Base-by-base conservation (phyloP, 2,888 invertebrate species). In the Trachelus iudaicus region DNA sequence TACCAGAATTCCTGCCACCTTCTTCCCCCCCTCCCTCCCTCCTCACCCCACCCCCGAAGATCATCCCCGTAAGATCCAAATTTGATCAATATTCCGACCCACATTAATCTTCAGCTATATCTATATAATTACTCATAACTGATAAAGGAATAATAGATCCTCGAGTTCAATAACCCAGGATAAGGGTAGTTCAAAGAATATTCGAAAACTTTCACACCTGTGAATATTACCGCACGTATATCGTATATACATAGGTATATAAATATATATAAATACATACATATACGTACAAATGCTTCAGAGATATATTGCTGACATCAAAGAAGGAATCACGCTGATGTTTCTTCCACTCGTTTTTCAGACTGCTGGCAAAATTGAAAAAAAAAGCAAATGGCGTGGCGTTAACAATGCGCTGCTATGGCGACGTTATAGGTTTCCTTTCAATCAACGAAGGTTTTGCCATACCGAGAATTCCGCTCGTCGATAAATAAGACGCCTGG, bases 401-500 rank as follows among this genome's bases (percentile, higher is more conserved):
- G 56, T 56, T 56, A 56, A 56, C 56, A 56, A 56, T 56, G 56
- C 56, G 56, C 56, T 56, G 23, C 56, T 56, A 56, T 23, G 23
- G 56, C 56, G 9, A 56, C 56, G 56, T 15, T 71, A 71, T 71
- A 71, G 71, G 34, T 71, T 33, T 71, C 71, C 71, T 71, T 71
- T 71, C 71, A 71, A 71, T 71, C 71, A 34, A 71, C 13, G 15
- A 71, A 71, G 33, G 13, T 71, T 34, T 71, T 34, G 34, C 33
- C 71, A 34, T 33, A 33, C 13, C 71, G 31, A 71, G 71, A 71
- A 71, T 83, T 83, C 82, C 79, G 81, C 78, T 79, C 73, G 79
- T 78, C 85, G 84, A 84, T 87, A 84, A 87, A 84, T 84, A 85
- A 85, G 84, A 83, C 82, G 81, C 78, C 79, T 78, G 79, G 82